Base-by-base conservation (phyloP, 2,888 invertebrate genomes). In the Pharmacophagus antenor region DNA sequence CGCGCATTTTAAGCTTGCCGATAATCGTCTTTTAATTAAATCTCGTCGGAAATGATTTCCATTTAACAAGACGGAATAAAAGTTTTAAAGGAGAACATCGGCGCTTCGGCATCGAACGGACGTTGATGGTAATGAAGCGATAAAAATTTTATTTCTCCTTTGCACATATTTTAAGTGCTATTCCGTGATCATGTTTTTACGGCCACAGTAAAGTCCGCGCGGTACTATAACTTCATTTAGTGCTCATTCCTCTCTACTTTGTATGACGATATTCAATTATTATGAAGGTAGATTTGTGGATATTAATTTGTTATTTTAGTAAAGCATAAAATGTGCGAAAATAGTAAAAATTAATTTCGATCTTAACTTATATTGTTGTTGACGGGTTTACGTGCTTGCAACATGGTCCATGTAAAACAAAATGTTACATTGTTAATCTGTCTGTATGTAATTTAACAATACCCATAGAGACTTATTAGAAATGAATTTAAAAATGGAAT, bases 191-290 rank as follows among this genome's bases (percentile, higher is more conserved):
- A 65, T 66, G 63, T 62, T 68, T 74, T 76, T 70, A 75, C 66
- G 56, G 67, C 37, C 70, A 48, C 63, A 67, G 59, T 70, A 70
- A 72, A 69, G 46, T 58, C 44, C 25, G 62, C 58, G 55, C 52
- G 58, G 65, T 68, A 67, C 62, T 67, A 69, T 76, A 71, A 76
- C 71, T 73, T 74, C 70, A 71, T 74, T 76, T 73, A 67, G 64
- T 63, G 62, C 66, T 66, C 63, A 59, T 64, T 68, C 61, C 63
- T 50, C n/a, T 55, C 63, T 69, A 70, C 68, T 62, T 62, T 67
- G 65, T 68, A 64, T 44, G 42, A 10, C 17, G 25, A 18, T 49
- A 46, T 62, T 57, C 53, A 57, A 62, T 62, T 54, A 60, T 50
- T 53, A 44, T 20, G 56, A 56, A 54, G 58, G 49, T 37, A 48